Evolutionary conservation across 1,140 invertebrate genomes (phyloP).

Genomic region (Aphidius gifuensis): DNA sequence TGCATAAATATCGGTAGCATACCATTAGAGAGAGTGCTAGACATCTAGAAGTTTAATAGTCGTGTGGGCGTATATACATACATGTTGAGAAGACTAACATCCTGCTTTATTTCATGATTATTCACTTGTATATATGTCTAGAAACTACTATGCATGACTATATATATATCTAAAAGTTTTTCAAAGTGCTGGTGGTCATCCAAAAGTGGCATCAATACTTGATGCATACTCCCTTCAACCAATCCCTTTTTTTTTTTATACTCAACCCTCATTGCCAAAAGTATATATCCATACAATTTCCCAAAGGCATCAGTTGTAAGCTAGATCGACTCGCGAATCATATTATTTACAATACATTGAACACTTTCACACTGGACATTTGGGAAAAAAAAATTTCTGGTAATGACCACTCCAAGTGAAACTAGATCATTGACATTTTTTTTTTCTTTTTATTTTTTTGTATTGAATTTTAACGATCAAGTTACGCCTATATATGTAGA

Average conservation of each 20-base stretch:
- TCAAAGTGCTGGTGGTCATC: slow-evolving; percentile 23
- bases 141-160: slow-evolving; percentile 3
- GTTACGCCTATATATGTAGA: too few species aligned
- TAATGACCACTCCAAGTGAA: slow-evolving; percentile 15
- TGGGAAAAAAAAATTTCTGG: slow-evolving; percentile 13
- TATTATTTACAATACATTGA: slow-evolving; percentile 53
- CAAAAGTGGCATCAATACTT: slow-evolving; percentile 46
- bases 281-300: not conserved
- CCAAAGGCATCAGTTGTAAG: not conserved
- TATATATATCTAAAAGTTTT: slow-evolving; percentile 7
- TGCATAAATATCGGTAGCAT: slow-evolving; percentile 40
- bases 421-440: not conserved
- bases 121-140: not conserved
- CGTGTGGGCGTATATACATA: slow-evolving; percentile 19
- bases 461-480: not conserved
- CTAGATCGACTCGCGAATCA: slow-evolving; percentile 43
- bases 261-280: not conserved
- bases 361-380: slow-evolving; percentile 42
- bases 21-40: slow-evolving; percentile 49
- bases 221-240: slow-evolving; percentile 32
- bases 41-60: slow-evolving; percentile 34
- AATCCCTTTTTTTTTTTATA: slow-evolving; percentile 3
- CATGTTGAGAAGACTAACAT: too few species aligned
- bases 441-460: not conserved
- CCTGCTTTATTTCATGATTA: too few species aligned